Percentiles rank a stretch among this genome's conserved stretches.
Evolutionary conservation across 2,888 invertebrate genomes (phyloP).

Genomic region (Alsophila aescularia): DNA sequence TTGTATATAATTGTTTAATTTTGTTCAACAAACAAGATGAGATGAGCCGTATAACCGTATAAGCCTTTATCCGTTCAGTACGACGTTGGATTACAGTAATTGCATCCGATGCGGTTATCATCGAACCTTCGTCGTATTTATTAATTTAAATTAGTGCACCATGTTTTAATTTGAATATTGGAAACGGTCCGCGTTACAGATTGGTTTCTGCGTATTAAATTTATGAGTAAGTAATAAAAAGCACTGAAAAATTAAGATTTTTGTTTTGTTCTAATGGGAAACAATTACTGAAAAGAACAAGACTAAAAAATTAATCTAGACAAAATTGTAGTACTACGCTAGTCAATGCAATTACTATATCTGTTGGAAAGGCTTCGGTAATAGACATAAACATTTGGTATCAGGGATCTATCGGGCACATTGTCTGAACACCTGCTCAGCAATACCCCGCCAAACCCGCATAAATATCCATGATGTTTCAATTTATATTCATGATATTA

Average conservation of each 20-base stretch:
- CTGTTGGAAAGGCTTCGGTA: conserved; percentile 62
- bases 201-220: conserved; percentile 26
- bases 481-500: conserved; percentile 84
- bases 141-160: conserved; percentile 41
- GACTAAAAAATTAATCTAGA: no score
- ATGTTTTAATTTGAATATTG: conserved; percentile 34
- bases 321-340: conserved; percentile 10
- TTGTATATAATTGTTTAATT: background rate
- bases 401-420: conserved; percentile 77
- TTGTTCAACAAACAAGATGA: background rate
- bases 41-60: conserved; percentile 1
- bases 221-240: conserved; percentile 15
- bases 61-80: conserved; percentile 20
- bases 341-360: conserved; percentile 51
- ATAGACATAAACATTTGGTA: conserved; percentile 80
- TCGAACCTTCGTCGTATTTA: conserved; percentile 39
- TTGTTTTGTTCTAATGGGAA: no score
- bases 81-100: conserved; percentile 59
- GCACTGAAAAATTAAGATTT: no score
- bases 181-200: conserved; percentile 25
- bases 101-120: conserved; percentile 58
- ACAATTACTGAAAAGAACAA: no score
- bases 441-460: conserved; percentile 72
- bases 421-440: conserved; percentile 80
- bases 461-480: conserved; percentile 82